Evolutionary conservation across 2,797 vertebrate species (phyloP).

Genomic region (Poecilia velifera): DNA sequence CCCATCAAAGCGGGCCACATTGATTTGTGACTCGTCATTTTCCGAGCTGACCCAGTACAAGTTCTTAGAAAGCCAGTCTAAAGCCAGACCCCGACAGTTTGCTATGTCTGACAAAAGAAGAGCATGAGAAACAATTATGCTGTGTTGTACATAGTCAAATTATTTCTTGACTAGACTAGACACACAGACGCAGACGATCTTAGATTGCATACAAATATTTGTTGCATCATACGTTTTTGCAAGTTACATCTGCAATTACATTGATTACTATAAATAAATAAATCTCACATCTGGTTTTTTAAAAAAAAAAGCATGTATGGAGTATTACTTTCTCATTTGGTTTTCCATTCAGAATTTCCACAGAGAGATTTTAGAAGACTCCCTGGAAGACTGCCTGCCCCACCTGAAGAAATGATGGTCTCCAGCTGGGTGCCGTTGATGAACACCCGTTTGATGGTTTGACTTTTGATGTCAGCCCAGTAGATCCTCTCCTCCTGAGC

Average conservation of each 20-base stretch:
- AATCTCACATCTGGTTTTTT: neutral
- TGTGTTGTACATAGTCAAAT: neutral
- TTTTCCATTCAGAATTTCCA: neutral
- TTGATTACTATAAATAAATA: neutral
- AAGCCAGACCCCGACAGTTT: constrained; percentile 93
- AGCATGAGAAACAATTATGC: neutral
- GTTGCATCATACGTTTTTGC: neutral
- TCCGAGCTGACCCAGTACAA: constrained; percentile 99
- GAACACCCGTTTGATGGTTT: constrained; percentile 95
- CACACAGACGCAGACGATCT: neutral
- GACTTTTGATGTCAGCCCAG: constrained; percentile 97
- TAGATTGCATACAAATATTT: neutral
- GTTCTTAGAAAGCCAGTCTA: constrained; percentile 98
- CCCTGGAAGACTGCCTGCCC: neutral
- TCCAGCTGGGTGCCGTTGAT: constrained; percentile 97
- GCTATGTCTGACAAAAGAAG: constrained; percentile 85
- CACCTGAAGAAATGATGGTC: constrained; percentile 95
- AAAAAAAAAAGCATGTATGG: neutral
- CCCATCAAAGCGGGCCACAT: constrained; percentile 94
- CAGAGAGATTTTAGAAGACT: neutral
- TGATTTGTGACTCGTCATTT: constrained; percentile 98
- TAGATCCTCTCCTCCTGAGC: constrained; percentile 93
- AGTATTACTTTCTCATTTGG: neutral
- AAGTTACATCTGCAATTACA: neutral
- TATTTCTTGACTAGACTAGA: neutral